These are phyloP conservation scores for Tenthredo notha DNA, from an alignment of 2,888 invertebrate genomes.

Conservation along the genomic window DNA sequence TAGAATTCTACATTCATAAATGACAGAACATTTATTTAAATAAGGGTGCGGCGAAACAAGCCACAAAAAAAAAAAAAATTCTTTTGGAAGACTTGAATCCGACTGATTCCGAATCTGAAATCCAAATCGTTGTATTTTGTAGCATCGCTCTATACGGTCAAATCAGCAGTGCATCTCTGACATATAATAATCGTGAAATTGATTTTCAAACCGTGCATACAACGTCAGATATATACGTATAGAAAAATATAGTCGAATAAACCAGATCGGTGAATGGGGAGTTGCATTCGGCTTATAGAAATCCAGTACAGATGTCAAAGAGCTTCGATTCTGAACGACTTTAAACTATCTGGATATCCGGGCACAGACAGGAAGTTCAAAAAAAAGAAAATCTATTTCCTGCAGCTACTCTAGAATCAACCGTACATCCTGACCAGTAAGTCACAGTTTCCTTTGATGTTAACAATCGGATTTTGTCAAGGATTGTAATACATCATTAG, in stretches of 20 bases:
- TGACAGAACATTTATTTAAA: not conserved
- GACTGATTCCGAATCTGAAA: no score
- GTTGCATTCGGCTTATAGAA: not conserved
- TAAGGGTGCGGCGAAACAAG: not conserved
- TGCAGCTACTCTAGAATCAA: conserved; percentile 1
- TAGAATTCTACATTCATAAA: not conserved
- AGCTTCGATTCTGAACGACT: not conserved
- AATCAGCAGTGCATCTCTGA: not conserved
- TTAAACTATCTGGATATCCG: not conserved
- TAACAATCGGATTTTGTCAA: not conserved
- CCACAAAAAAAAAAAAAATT: no score
- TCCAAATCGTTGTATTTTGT: not conserved
- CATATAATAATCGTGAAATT: not conserved
- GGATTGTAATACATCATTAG: not conserved
- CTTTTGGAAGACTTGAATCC: no score
- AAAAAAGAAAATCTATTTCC: conserved; percentile 26
- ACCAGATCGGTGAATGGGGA: not conserved
- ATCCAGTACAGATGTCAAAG: not conserved
- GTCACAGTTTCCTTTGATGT: not conserved
- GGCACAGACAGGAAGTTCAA: not conserved
- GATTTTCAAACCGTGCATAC: not conserved
- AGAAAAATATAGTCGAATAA: not conserved
- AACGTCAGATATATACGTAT: not conserved
- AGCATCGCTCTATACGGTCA: not conserved
- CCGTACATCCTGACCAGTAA: not conserved